phyloP scores from a whole-genome alignment of 2,113 vertebrate species.

The Tinamus guttatus region DNA sequence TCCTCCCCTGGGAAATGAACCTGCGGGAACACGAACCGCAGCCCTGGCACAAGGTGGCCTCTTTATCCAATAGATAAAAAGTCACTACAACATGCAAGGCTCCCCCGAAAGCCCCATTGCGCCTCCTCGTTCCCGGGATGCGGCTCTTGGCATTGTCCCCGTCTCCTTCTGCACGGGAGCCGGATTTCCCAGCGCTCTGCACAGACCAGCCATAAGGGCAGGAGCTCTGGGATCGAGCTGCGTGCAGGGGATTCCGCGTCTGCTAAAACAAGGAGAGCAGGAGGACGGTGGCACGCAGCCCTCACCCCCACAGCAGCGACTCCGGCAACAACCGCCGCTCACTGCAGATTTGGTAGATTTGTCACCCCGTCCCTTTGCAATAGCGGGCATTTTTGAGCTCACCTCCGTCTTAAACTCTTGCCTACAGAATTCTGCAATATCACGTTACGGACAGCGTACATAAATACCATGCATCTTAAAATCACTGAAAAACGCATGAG shows the following conservation, averaged over 20 bases:
- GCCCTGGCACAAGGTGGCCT: too few relatives aligned
- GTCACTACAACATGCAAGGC: background rate
- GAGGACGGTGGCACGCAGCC: background rate
- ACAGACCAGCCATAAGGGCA: background rate
- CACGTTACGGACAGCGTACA: background rate
- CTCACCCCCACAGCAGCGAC: background rate
- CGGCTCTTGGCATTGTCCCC: too few relatives aligned
- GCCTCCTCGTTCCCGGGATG: too few relatives aligned
- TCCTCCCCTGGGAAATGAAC: background rate
- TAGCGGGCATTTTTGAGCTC: background rate
- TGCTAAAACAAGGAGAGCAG: background rate
- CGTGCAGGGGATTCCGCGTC: too few relatives aligned
- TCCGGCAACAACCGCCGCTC: fast-evolving
- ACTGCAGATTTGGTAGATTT: background rate
- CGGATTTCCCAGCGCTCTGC: too few relatives aligned
- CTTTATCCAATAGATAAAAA: fast-evolving
- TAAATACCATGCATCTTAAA: fast-evolving
- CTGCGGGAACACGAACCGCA: background rate
- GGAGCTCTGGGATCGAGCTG: too few relatives aligned
- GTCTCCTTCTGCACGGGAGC: too few relatives aligned
- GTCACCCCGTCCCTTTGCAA: background rate
- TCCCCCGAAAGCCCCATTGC: background rate
- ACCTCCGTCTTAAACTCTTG: background rate
- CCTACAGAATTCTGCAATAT: background rate
- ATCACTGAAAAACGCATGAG: too few relatives aligned